Evolutionary conservation across 2,113 vertebrate genomes (phyloP), one percentile per base, ranked within the genome.

Genomic region (Spizaetus ornatus): DNA sequence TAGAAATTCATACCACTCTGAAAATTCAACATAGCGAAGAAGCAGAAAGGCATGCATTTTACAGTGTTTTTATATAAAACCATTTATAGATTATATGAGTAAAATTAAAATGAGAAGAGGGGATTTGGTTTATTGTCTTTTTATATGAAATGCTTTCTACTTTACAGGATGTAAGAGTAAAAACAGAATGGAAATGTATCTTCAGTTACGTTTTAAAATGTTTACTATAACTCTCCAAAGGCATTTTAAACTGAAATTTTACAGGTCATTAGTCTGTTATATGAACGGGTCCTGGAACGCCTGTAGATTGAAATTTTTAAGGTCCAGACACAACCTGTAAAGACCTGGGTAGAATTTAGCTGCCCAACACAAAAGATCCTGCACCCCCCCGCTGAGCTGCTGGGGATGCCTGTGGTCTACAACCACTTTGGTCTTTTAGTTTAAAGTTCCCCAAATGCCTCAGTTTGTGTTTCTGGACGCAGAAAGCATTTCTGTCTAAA

Each of bases 201-300:
- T 92, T 95, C 81, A 76, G 43, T 82, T 89, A 53, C 13, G 3
- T 90, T 93, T 88, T 61, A 27, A 95, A 69, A 85, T 65, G 71
- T 79, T 93, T 95, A 76, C 31, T 95, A 2, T 71, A 92, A 72
- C 27, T 84, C 82, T 94, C 88, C 69, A 91, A 82, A 93, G 80
- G 36, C 69, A 85, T 72, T 88, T 96, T 65, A 92, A 91, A 65
- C 77, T 65, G 52, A 69, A 89, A 76, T 79, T 92, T 95, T 95
- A 93, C 70, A 86, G 48, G 53, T 88, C 27, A 50, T 96, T 93
- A 88, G 63, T 82, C 77, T 76, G 65, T 61, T 84, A 45, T 13
- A 65, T 67, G 53, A 88, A 40, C 0, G 0, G 27, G 47, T 58
- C 81, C 70, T 89, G 69, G 61, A 90, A 85, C 0, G 9, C 89